A percentile compares a stretch with the other conserved stretches of the same genome.
phyloP scores from a whole-genome alignment of 2,797 vertebrate genomes.

The Chromobotia macracanthus region DNA sequence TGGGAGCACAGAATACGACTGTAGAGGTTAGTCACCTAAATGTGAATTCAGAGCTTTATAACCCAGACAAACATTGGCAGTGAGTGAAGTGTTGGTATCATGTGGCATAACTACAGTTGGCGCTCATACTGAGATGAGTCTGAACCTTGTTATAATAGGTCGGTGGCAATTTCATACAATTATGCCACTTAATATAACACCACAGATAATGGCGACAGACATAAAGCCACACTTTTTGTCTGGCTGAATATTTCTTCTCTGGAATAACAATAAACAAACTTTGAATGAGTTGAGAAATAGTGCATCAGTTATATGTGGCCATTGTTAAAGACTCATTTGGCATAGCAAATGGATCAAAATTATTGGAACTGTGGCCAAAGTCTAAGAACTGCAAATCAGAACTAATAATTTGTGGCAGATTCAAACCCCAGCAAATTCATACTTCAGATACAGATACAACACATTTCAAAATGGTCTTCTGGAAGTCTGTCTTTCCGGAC shows the following conservation, averaged over 20 bases:
- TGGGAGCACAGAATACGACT: neutral
- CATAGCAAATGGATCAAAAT: neutral
- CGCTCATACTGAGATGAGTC: neutral
- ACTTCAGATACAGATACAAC: neutral
- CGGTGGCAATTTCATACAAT: slow-evolving; percentile 32
- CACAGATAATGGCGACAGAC: slow-evolving; percentile 24
- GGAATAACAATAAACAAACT: neutral
- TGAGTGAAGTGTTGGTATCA: neutral
- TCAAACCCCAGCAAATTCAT: neutral
- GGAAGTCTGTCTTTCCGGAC: neutral
- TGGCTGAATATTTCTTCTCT: slow-evolving; percentile 2
- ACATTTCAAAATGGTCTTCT: neutral
- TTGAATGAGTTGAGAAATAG: slow-evolving; percentile 13
- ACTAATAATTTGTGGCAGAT: neutral
- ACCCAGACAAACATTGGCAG: slow-evolving; percentile 11
- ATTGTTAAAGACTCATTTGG: slow-evolving; percentile 1
- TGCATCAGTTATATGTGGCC: neutral
- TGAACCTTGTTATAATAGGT: slow-evolving; percentile 26
- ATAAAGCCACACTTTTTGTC: neutral
- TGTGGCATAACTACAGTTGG: neutral
- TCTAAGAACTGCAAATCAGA: neutral
- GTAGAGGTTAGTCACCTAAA: slow-evolving; percentile 12
- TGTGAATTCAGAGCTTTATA: neutral
- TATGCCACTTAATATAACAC: slow-evolving; percentile 34
- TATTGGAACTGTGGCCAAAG: neutral